A percentile compares a stretch with the other conserved stretches of the same genome.
Conservation (phyloP, 2,888 invertebrate species). For the Apodemia zela region DNA sequence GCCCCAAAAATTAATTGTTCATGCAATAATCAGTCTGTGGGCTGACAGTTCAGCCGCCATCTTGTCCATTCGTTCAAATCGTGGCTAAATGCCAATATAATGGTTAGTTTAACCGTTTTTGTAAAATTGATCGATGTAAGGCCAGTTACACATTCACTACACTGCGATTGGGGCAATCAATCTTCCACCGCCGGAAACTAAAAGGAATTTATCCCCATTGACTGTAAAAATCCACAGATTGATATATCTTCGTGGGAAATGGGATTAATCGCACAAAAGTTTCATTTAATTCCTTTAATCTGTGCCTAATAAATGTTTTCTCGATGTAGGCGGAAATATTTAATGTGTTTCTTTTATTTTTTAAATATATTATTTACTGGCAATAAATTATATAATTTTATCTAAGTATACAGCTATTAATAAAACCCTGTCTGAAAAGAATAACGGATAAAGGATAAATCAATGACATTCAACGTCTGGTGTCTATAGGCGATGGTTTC, state of each 20-base stretch:
- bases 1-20: no score
- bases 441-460: no score
- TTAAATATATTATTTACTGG: not conserved
- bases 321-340: not conserved
- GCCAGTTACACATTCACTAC: slow-evolving; percentile 19
- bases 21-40: no score
- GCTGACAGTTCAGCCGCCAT: not conserved
- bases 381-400: no score
- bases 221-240: slow-evolving; percentile 29
- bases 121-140: slow-evolving; percentile 16
- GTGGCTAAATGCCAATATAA: slow-evolving; percentile 15
- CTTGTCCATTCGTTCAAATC: not conserved
- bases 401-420: no score
- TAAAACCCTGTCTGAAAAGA: no score
- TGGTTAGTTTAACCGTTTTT: slow-evolving; percentile 15
- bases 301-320: slow-evolving; percentile 10
- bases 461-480: no score
- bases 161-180: slow-evolving; percentile 27
- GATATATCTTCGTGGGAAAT: slow-evolving; percentile 14
- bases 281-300: slow-evolving; percentile 14
- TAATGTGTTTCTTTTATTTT: not conserved
- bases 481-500: no score
- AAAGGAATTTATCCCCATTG: slow-evolving; percentile 29
- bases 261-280: slow-evolving; percentile 12
- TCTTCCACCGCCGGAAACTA: slow-evolving; percentile 30